A percentile compares a stretch with the other conserved stretches of the same genome.
Conservation (phyloP, 2,113 vertebrate species). For the Pituophis catenifer region DNA sequence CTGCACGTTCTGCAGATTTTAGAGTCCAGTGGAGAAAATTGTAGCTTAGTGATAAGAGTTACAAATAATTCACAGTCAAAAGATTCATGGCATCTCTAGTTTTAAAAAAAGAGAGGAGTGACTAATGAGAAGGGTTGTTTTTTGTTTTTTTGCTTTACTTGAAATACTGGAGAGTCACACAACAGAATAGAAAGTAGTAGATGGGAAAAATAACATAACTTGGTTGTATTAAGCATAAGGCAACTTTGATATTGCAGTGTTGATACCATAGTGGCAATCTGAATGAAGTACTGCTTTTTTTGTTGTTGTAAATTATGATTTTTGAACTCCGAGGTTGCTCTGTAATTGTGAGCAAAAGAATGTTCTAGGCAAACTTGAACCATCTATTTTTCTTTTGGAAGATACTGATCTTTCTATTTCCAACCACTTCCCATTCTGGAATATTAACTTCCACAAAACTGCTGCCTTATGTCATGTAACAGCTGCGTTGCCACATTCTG, state of each 20-base stretch:
- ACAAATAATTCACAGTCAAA: neutral
- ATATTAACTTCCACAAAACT: neutral
- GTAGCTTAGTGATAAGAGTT: neutral
- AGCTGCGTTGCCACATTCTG: neutral
- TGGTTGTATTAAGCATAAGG: neutral
- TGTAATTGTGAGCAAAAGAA: neutral
- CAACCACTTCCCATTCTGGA: neutral
- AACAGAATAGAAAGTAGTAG: neutral
- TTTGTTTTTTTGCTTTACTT: neutral
- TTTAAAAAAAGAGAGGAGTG: neutral
- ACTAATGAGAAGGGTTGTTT: neutral
- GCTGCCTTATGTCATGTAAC: neutral
- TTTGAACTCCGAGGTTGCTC: neutral
- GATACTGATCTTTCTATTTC: neutral
- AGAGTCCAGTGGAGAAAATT: too few species aligned
- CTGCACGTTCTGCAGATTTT: neutral
- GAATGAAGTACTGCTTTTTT: neutral
- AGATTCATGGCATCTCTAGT: neutral
- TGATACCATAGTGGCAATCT: neutral
- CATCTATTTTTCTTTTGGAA: neutral
- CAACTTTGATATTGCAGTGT: neutral
- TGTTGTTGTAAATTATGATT: neutral
- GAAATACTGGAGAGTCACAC: neutral
- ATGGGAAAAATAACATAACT: constrained; percentile 13
- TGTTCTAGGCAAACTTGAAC: neutral